Percentiles rank a stretch among this genome's conserved stretches.
Evolutionary conservation across 1,140 invertebrate genomes (phyloP).

Genomic region (Rhyzopertha dominica): DNA sequence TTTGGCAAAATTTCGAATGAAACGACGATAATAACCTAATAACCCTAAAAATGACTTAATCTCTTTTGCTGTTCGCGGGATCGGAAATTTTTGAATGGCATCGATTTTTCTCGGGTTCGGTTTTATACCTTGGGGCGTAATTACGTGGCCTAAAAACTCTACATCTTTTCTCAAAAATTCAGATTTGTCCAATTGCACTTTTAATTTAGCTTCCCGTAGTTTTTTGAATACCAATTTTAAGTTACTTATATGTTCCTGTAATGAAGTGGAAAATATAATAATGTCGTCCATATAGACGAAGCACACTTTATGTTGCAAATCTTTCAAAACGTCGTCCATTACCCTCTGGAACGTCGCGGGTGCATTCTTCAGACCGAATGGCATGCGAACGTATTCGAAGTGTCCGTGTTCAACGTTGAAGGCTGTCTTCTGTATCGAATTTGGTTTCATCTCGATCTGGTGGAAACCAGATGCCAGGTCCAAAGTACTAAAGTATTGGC

Average conservation of each 20-base stretch:
- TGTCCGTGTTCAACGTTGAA: conserved; percentile 38
- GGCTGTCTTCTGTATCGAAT: conserved; percentile 47
- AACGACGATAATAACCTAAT: conserved; percentile 28
- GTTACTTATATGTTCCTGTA: conserved; percentile 18
- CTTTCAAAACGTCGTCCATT: conserved; percentile 23
- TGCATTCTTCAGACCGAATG: conserved; percentile 43
- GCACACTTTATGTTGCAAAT: conserved; percentile 39
- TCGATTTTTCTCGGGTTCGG: conserved; percentile 21
- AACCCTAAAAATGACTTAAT: conserved; percentile 19
- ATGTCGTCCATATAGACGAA: conserved; percentile 38
- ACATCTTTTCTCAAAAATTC: conserved; percentile 32
- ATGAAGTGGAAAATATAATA: conserved; percentile 26
- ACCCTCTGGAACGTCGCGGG: conserved; percentile 46
- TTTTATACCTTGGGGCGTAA: conserved; percentile 20
- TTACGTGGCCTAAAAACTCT: conserved; percentile 27
- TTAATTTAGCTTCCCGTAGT: conserved; percentile 10
- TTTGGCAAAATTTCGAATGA: conserved; percentile 32
- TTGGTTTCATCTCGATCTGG: conserved; percentile 46
- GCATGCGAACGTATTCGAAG: conserved; percentile 39
- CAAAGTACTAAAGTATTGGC: conserved; percentile 43
- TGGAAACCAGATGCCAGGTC: conserved; percentile 48
- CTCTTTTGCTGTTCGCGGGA: conserved; percentile 10
- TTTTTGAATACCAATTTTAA: conserved; percentile 15
- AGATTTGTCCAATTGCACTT: conserved; percentile 21
- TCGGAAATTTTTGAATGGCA: conserved; percentile 14